Evolutionary conservation across 2,113 vertebrate species (phyloP).

Genomic region (Serilophus lunatus): DNA sequence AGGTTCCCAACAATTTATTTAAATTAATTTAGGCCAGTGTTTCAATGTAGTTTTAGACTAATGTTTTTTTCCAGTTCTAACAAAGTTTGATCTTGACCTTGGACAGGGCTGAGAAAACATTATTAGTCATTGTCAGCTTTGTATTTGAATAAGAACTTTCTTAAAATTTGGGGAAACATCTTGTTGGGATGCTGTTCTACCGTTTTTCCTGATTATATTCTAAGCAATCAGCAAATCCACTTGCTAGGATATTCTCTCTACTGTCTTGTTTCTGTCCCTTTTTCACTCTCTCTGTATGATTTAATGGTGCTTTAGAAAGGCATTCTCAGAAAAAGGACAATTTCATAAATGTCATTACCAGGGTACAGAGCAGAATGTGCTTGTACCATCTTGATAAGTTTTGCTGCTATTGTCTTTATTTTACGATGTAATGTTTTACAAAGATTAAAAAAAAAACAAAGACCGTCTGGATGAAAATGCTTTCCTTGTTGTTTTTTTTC

Average conservation of each 20-base stretch:
- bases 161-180: neutral
- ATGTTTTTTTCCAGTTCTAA: neutral
- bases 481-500: constrained; percentile 32
- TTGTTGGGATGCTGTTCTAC: neutral
- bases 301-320: constrained; percentile 72
- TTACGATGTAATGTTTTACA: constrained; percentile 69
- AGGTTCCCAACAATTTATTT: neutral
- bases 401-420: constrained; percentile 76
- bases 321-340: constrained; percentile 61
- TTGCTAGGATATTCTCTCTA: constrained; percentile 25
- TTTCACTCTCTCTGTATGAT: constrained; percentile 24
- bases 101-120: neutral
- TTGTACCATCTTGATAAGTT: constrained; percentile 68
- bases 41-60: neutral
- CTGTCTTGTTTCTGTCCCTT: neutral
- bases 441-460: constrained; percentile 71
- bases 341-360: constrained; percentile 60
- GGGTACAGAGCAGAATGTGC: constrained; percentile 58
- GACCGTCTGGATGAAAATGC: constrained; percentile 58
- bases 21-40: neutral
- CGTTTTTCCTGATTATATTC: neutral
- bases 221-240: neutral
- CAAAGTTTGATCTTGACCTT: neutral
- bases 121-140: neutral
- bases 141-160: neutral